These are phyloP conservation scores for Aquatica leii DNA, from an alignment of 2,888 invertebrate genomes.

Conservation along the genomic window DNA sequence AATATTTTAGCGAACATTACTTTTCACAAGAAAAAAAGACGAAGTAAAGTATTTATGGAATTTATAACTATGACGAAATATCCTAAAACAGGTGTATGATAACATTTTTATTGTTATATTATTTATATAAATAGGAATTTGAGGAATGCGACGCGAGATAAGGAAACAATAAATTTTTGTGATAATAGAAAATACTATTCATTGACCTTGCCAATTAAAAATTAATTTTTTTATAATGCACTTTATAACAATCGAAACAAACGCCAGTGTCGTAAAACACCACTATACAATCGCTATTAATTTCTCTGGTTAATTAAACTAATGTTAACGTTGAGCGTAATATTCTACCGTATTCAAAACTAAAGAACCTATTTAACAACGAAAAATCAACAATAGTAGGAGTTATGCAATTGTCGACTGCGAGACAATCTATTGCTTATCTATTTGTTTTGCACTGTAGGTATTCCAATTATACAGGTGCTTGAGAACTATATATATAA, in stretches of 20 bases:
- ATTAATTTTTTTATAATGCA: conserved; percentile 13
- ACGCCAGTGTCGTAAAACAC: not conserved
- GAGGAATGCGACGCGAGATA: conserved; percentile 29
- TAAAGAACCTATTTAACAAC: too few relatives aligned
- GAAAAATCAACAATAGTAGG: too few relatives aligned
- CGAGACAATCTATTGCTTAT: too few relatives aligned
- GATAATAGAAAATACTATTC: conserved; percentile 27
- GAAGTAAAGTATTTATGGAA: conserved; percentile 7
- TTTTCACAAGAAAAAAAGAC: not conserved
- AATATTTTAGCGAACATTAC: not conserved
- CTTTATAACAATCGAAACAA: conserved; percentile 11
- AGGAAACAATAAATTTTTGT: conserved; percentile 22
- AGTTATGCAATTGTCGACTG: too few relatives aligned
- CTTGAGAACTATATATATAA: too few relatives aligned
- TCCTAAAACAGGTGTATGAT: conserved; percentile 19
- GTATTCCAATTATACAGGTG: too few relatives aligned
- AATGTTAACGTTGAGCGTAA: too few relatives aligned
- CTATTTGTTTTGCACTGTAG: too few relatives aligned
- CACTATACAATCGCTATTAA: not conserved
- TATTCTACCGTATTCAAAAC: too few relatives aligned
- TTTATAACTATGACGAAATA: conserved; percentile 16
- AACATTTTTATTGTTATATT: conserved; percentile 25
- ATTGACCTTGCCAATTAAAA: conserved; percentile 27
- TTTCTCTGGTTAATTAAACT: not conserved
- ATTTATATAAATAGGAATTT: conserved; percentile 19